A percentile compares a stretch with the other conserved stretches of the same genome.
phyloP scores from a whole-genome alignment of 2,888 invertebrate genomes.

The Polyommatus icarus region DNA sequence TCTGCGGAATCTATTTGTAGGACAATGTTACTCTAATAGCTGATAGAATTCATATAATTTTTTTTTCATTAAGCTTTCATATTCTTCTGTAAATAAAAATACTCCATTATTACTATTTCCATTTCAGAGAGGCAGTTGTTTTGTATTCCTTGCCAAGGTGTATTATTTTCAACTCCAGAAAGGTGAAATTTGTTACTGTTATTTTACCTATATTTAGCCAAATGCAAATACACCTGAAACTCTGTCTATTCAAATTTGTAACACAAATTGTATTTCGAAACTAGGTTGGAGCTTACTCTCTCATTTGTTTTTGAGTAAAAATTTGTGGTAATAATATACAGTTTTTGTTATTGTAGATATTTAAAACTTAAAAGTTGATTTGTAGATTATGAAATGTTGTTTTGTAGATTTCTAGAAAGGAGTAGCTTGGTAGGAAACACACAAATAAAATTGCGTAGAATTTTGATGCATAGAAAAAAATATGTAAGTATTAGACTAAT shows the following conservation, averaged over 20 bases:
- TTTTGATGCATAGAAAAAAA: background rate
- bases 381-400: too few relatives aligned
- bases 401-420: too few relatives aligned
- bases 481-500: background rate
- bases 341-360: background rate
- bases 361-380: too few relatives aligned
- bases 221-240: slow-evolving; percentile 24
- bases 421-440: too few relatives aligned
- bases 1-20: too few relatives aligned
- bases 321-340: background rate
- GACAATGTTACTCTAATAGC: too few relatives aligned
- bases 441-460: too few relatives aligned
- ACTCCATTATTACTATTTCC: background rate
- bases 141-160: background rate
- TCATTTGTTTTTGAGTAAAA: background rate
- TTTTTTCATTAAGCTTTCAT: background rate
- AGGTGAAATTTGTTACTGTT: background rate
- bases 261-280: slow-evolving; percentile 25
- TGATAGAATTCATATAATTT: too few relatives aligned
- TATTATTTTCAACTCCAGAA: slow-evolving; percentile 11
- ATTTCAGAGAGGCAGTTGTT: background rate
- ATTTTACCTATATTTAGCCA: slow-evolving; percentile 21
- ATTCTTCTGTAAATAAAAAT: background rate
- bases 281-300: slow-evolving; percentile 19
- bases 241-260: slow-evolving; percentile 27